Conservation (phyloP, 2,797 vertebrate genomes). For the Enteromius paludinosus region DNA sequence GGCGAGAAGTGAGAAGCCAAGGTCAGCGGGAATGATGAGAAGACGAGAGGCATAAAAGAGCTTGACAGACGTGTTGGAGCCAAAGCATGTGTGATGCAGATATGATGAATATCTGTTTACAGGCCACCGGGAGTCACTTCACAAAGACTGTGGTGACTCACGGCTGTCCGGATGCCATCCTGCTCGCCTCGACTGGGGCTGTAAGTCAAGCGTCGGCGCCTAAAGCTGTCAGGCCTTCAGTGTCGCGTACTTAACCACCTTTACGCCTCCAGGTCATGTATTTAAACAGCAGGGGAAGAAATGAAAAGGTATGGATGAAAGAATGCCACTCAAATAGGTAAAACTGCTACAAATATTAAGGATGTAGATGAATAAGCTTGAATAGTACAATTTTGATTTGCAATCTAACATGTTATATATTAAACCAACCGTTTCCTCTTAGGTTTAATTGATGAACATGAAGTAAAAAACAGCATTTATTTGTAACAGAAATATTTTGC, state of each 20-base stretch:
- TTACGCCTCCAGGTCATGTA: background rate
- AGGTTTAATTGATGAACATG: background rate
- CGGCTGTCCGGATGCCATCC: constrained; percentile 40
- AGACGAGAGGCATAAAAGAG: constrained; percentile 18
- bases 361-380: background rate
- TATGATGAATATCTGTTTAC: constrained; percentile 62
- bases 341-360: background rate
- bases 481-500: background rate
- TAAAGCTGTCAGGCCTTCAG: constrained; percentile 35
- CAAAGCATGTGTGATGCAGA: constrained; percentile 52
- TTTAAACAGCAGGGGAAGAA: background rate
- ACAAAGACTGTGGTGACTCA: constrained; percentile 64
- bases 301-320: too few species aligned
- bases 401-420: background rate
- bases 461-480: background rate
- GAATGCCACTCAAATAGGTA: background rate
- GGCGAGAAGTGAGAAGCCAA: constrained; percentile 32
- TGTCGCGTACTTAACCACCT: constrained; percentile 6
- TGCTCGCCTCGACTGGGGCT: constrained; percentile 16
- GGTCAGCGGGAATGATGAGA: background rate
- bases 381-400: too few species aligned
- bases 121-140: constrained; percentile 42
- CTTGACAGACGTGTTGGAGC: constrained; percentile 59
- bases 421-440: background rate
- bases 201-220: constrained; percentile 30